Base-by-base conservation (phyloP, 2,797 vertebrate genomes). In the Esox masquinongy region DNA sequence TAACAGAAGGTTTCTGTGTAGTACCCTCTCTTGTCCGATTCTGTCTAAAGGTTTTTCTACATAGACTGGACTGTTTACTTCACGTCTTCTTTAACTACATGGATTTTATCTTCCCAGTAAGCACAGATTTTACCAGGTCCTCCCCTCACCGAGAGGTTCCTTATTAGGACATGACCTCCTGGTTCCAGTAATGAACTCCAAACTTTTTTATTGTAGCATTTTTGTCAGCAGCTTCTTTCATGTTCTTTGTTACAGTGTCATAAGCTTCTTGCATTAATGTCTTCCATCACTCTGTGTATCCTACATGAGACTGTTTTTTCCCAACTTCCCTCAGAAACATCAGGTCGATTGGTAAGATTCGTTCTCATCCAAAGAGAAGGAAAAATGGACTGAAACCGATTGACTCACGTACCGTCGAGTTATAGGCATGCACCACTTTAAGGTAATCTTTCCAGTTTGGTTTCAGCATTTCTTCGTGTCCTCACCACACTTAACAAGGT, bases 201-300 rank as follows among this genome's bases (percentile, higher is more conserved):
- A n/a, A n/a, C n/a, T 17, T 17, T 24, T 61, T 31, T 31, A 8
- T 83, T 77, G 61, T 80, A 83, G 24, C 64, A 56, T 15, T 59
- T 78, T 29, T 83, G 74, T 50, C n/a, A 16, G 53, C 43, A n/a
- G 1, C 3, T 22, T 76, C 75, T 19, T 59, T 43, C 34, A 53
- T 17, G 22, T 67, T 74, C 19, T 76, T 11, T 26, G 1, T 75
- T 43, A 67, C 69, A 4, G 75, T 67, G 14, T n/a, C 19, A 31
- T n/a, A n/a, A n/a, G n/a, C n/a, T n/a, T 83, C 79, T n/a, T 66
- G 71, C 79, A 81, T 83, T 1, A 17, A n/a, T 11, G 61, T 22
- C 43, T 59, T 75, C 75, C 77, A 82, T 19, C 39, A 79, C 4
- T 77, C 77, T 9, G 19, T 63, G 15, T 76, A 79, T 3, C 47